Conservation (phyloP, 2,113 vertebrate species). For the Morone chrysops region DNA sequence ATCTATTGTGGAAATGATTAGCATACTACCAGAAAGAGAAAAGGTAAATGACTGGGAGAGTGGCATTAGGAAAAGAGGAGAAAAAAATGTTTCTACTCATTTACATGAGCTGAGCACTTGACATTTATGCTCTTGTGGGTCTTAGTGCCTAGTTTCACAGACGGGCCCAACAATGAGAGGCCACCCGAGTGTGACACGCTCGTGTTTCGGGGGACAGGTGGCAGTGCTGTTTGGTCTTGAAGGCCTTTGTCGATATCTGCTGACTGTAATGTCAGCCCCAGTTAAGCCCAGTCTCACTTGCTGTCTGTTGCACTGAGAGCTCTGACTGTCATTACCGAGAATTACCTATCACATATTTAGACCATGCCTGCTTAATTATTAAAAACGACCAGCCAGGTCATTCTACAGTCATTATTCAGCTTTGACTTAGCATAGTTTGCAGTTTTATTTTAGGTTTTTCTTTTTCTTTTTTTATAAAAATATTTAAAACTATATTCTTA, state of each 20-base stretch:
- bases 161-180: constrained; percentile 33
- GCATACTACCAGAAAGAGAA: neutral
- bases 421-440: neutral
- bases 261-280: constrained; percentile 61
- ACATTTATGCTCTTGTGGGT: constrained; percentile 9
- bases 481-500: neutral
- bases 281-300: constrained; percentile 15
- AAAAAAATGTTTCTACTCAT: neutral
- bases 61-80: neutral
- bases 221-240: constrained; percentile 56
- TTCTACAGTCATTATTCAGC: neutral
- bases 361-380: constrained; percentile 52
- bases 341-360: constrained; percentile 34
- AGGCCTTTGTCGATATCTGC: constrained; percentile 45
- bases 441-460: neutral
- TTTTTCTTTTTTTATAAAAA: neutral
- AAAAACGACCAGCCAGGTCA: neutral
- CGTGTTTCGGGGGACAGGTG: constrained; percentile 80
- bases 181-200: constrained; percentile 65
- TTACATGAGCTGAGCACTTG: neutral
- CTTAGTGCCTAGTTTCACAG: constrained; percentile 42
- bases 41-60: neutral
- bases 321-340: constrained; percentile 37
- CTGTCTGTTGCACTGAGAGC: constrained; percentile 57
- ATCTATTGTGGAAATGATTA: neutral